Evolutionary conservation across 2,888 invertebrate species (phyloP), one percentile per base, ranked within the genome.

Genomic region (Molanna angustata): DNA sequence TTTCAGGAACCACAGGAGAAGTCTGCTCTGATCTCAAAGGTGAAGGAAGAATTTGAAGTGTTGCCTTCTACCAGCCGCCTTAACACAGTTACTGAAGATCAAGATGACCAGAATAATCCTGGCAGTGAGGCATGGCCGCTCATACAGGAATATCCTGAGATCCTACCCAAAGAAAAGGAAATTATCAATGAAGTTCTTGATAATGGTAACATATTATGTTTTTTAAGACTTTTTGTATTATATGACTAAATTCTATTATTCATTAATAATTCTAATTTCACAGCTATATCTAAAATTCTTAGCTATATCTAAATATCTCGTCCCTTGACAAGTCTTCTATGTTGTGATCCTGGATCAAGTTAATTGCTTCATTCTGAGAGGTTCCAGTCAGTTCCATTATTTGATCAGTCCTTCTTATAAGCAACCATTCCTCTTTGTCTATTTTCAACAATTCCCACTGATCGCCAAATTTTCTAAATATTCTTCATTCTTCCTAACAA

Each of bases 151-250:
- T 42, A 49, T 17, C 17, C 35, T 16, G 44, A 50, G 9, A 50
- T 50, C 9, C 43, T 39, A 9, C 50, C 50, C 4, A 20, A 31
- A 7, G 50, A 50, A 14, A 50, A 39, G 31, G 35, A 50, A 21
- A 50, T 50, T 11, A 50, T 50, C 7, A 50, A 50, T 14, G 44
- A 50, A 37, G 44, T 50, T n/a, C 39, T 50, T 13, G 44, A 50
- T 20, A 21, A 22, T 7, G 44, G 50, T 50, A 11, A 35, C 14
- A 6, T 43, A 43, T 21, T 21, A 20, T 21, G 3, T 14, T 18
- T 6, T 17, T 14, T 18, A 40, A 18, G 6, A 27, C 7, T 13
- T 13, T 14, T 13, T 9, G 35, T 35, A 4, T 6, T 14, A 35
- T 6, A 13, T 35, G 4, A 13, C 14, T 35, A 13, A 13, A 35